Evolutionary conservation across 2,888 invertebrate genomes (phyloP), one percentile per base, ranked within the genome.

Genomic region (Dugesia japonica): DNA sequence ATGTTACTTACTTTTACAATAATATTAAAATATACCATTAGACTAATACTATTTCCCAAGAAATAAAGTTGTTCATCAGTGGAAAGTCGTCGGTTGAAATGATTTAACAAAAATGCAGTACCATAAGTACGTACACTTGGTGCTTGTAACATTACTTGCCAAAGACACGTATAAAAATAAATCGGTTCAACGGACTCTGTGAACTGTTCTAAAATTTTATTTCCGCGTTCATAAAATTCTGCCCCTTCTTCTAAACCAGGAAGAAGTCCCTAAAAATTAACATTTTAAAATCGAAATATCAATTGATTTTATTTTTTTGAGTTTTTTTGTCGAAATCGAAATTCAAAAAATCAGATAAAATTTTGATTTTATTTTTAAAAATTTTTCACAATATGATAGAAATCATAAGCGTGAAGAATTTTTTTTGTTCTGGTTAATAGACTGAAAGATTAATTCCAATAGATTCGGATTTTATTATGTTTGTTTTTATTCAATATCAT

Each of bases 171-270:
- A 85, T 91, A 92, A 85, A 92, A 93, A 83, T 89, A 89, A 77
- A 88, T 87, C 0, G 89, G 87, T 75, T 89, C 90, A 15, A 91
- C 91, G 42, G 90, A 89, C 74, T 88, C 88, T 81, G 90, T 90
- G 9, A 92, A 89, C 81, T 89, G 88, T 81, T 89, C 89, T 79
- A 90, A 82, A 76, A 90, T 85, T 42, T 85, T 84, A 77, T 82
- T 86, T 86, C 90, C 89, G 87, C 79, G 27, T 78, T 91, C 90
- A 84, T 89, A 90, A 83, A 90, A 89, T 84, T 92, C 91, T 27
- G 91, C 89, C 15, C 91, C 91, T 82, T 90, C 90, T 83, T 92
- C 92, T 78, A 92, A 87, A 15, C 92, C 92, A n/a, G 91, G 90
- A 78, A 93, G 85, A 72, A 92, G 89, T 13, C 91, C 92, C 72